Evolutionary conservation across 2,888 invertebrate genomes (phyloP).

Genomic region (Eupithecia insigniata): DNA sequence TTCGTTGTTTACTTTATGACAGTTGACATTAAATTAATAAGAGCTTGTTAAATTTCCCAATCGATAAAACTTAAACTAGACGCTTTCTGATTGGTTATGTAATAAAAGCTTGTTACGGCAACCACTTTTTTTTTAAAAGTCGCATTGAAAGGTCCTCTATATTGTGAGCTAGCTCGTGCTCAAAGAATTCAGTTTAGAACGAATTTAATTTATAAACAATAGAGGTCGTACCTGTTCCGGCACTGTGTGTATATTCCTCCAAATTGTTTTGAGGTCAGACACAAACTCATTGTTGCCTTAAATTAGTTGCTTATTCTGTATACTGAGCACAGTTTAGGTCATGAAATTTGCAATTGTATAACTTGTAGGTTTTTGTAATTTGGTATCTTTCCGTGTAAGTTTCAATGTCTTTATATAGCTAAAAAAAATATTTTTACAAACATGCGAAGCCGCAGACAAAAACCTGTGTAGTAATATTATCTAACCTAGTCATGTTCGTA

Average conservation of each 20-base stretch:
- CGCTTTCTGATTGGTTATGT: too few relatives aligned
- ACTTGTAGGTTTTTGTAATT: too few relatives aligned
- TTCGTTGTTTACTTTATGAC: too few relatives aligned
- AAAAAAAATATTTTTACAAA: too few relatives aligned
- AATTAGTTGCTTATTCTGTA: background rate
- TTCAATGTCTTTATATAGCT: background rate
- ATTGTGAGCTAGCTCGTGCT: conserved; percentile 3
- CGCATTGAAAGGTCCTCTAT: too few relatives aligned
- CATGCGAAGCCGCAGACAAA: background rate
- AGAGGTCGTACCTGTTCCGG: background rate
- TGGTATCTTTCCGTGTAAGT: too few relatives aligned
- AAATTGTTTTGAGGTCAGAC: conserved; percentile 4
- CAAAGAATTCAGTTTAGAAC: conserved; percentile 11
- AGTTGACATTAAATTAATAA: too few relatives aligned
- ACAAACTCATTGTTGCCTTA: background rate
- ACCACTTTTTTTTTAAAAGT: too few relatives aligned
- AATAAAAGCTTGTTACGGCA: too few relatives aligned
- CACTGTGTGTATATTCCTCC: background rate
- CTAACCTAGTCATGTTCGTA: background rate
- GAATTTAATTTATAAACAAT: conserved; percentile 30
- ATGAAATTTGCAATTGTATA: background rate
- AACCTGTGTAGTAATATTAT: background rate
- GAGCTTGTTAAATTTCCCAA: too few relatives aligned
- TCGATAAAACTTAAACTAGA: too few relatives aligned
- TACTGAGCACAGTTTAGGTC: background rate